These are phyloP conservation scores for Mesoclemmys tuberculata DNA, from an alignment of 2,113 vertebrate species.

Conservation along the genomic window DNA sequence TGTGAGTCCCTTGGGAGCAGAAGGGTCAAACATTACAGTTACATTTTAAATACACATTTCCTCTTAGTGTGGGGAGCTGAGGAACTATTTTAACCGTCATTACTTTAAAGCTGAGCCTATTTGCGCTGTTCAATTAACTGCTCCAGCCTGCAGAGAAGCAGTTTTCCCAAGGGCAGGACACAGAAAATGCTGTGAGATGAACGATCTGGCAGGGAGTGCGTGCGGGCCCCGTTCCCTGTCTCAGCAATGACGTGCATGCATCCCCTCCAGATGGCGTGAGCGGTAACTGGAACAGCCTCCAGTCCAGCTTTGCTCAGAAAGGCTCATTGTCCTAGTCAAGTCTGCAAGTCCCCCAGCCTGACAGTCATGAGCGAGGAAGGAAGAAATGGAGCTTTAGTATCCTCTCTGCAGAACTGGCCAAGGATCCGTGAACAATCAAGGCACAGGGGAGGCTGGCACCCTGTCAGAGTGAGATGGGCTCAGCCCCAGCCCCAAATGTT, in stretches of 20 bases:
- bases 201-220: fast-evolving
- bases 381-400: neutral
- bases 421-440: neutral
- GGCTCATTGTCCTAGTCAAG: fast-evolving
- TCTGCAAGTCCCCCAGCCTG: neutral
- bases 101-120: neutral
- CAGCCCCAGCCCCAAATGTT: neutral
- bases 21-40: neutral
- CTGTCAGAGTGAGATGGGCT: neutral
- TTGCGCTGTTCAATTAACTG: neutral
- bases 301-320: neutral
- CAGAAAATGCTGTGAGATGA: neutral
- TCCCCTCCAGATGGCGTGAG: neutral
- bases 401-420: neutral
- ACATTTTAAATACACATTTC: neutral
- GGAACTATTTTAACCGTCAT: neutral
- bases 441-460: neutral
- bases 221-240: fast-evolving
- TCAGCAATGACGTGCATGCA: neutral
- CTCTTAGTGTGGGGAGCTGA: neutral
- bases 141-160: neutral
- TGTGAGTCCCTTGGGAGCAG: fast-evolving
- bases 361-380: neutral
- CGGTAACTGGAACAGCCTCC: neutral
- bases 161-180: neutral